Base-by-base conservation (phyloP, 2,888 invertebrate genomes). In the Diabrotica balteata region DNA sequence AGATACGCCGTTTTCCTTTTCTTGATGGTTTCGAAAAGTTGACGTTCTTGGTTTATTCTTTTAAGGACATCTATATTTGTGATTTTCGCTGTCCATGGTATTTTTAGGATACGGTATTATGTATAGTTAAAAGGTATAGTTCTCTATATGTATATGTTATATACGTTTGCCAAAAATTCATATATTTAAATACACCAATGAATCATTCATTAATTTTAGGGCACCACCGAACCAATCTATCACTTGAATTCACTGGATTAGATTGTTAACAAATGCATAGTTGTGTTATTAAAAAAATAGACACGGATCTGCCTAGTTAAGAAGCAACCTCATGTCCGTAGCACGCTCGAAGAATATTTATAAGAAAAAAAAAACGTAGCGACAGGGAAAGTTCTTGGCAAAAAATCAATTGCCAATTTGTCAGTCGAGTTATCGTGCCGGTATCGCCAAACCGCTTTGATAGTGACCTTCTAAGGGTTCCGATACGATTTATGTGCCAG, bases 331-430 rank as follows among this genome's bases (percentile, higher is more conserved):
- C 69, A 69, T 62, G 69, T 69, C 53, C 51, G 32, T 49, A 32
- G 65, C 45, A 69, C 69, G 69, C 59, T 11, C 43, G 17, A 44
- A 51, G 69, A 66, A 69, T 69, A 69, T 66, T 69, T 66, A 69
- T 69, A 47, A 59, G 63, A 55, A 52, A 47, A 49, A 68, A 64
- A 62, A 59, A 62, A 62, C 59, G 61, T 51, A 68, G 66, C 64
- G 59, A 68, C 59, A 66, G 72, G 64, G 73, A 76, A 73, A 76
- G 74, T 73, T 70, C 68, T 73, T 66, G 51, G 69, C 69, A 69
- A 69, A 69, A 73, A 73, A 73, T 75, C 74, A 75, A 73, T 76
- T 72, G 74, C 68, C 73, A 74, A 75, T 75, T 76, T 75, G 75
- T 74, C 68, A 71, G 73, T 69, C 51, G 68, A 70, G 66, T 67